Evolutionary conservation across 2,113 vertebrate genomes (phyloP).

Genomic region (Todiramphus saurophagus): DNA sequence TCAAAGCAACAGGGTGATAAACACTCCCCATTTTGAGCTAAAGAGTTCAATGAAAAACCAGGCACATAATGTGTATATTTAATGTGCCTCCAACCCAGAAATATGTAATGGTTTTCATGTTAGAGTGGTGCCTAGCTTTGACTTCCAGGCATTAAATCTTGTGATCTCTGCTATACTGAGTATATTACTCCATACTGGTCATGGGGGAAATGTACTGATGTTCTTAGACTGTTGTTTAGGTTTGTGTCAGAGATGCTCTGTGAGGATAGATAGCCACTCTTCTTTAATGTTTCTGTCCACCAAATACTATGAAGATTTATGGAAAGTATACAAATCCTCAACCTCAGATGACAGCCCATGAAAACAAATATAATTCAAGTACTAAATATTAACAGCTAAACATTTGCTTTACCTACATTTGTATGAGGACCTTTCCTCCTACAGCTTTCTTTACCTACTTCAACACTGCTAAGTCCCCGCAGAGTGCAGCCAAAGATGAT

Average conservation of each 20-base stretch:
- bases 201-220: not conserved
- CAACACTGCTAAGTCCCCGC: not conserved
- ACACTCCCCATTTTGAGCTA: not conserved
- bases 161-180: not conserved
- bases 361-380: not conserved
- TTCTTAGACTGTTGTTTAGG: not conserved
- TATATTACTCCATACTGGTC: not conserved
- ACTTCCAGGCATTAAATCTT: not conserved
- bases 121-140: not conserved
- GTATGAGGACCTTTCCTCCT: not conserved
- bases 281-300: not conserved
- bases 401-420: not conserved
- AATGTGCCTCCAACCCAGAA: not conserved
- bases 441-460: not conserved
- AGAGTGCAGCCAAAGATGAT: not conserved
- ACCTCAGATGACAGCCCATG: rapidly evolving
- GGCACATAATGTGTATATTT: not conserved
- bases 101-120: not conserved
- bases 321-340: not conserved
- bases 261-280: not conserved
- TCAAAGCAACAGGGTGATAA: not conserved
- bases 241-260: not conserved
- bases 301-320: not conserved
- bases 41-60: not conserved
- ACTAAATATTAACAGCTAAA: not conserved